A percentile compares a stretch with the other conserved stretches of the same genome.
phyloP scores from a whole-genome alignment of 2,888 invertebrate genomes.

The Blomia tropicalis region DNA sequence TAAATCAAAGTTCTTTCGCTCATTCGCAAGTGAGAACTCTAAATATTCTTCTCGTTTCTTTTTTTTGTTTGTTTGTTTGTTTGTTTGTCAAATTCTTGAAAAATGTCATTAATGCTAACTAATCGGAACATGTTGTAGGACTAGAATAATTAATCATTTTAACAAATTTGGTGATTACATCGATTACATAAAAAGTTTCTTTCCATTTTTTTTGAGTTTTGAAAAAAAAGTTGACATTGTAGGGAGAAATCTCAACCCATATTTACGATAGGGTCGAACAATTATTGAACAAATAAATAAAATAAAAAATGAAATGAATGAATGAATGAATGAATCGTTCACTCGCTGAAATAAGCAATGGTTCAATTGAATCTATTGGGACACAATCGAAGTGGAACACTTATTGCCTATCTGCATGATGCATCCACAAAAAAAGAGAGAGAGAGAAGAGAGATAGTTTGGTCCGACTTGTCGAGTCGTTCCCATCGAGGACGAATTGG shows the following conservation, averaged over 20 bases:
- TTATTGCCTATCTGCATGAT: slow-evolving; percentile 11
- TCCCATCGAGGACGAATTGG: no score
- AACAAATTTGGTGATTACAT: neutral
- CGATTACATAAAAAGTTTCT: no score
- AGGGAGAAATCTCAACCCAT: no score
- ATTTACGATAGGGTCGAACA: no score
- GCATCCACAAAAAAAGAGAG: neutral
- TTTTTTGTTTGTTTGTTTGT: no score
- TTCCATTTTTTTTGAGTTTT: no score
- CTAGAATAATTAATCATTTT: neutral
- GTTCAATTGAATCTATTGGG: neutral
- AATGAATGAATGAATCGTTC: neutral
- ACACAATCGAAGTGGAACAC: slow-evolving; percentile 1
- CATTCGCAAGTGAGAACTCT: neutral
- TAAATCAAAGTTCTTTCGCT: slow-evolving; percentile 5
- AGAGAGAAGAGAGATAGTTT: neutral
- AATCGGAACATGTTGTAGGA: no score
- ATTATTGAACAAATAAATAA: neutral
- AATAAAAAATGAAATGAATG: neutral
- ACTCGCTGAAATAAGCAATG: neutral
- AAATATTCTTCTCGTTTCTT: no score
- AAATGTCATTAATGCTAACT: neutral
- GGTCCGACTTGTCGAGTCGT: neutral
- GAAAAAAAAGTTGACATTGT: no score
- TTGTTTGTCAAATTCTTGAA: no score